Evolutionary conservation across 2,797 vertebrate species (phyloP).

Genomic region (Alfaro cultratus): DNA sequence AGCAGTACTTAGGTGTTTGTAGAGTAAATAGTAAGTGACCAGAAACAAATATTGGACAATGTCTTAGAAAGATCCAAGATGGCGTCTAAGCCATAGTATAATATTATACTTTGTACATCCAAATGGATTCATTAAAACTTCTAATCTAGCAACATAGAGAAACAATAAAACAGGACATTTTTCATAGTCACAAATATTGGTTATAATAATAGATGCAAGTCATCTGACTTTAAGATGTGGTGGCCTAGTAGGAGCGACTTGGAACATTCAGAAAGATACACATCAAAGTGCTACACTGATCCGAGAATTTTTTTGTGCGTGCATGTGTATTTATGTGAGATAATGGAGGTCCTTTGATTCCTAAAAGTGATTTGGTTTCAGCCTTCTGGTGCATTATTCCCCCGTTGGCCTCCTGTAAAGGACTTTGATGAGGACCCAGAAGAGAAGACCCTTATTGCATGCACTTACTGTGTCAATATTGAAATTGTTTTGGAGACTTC

Average conservation of each 20-base stretch:
- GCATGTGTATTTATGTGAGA: conserved; percentile 62
- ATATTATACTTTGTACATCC: neutral
- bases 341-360: conserved; percentile 81
- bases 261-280: conserved; percentile 70
- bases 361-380: conserved; percentile 65
- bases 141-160: neutral
- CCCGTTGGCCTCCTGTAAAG: conserved; percentile 62
- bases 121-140: neutral
- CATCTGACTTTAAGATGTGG: conserved; percentile 19
- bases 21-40: neutral
- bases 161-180: neutral
- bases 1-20: neutral
- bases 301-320: conserved; percentile 44
- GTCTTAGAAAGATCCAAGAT: neutral
- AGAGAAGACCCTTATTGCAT: conserved; percentile 82
- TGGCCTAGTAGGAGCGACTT: conserved; percentile 34
- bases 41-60: neutral
- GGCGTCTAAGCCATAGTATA: neutral
- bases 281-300: conserved; percentile 70
- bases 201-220: conserved; percentile 17
- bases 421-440: conserved; percentile 80
- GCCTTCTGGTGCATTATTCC: conserved; percentile 67
- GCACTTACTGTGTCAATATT: conserved; percentile 77
- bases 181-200: conserved; percentile 11
- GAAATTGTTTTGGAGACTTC: conserved; percentile 83